These are phyloP conservation scores for Drepana falcataria DNA, from an alignment of 2,888 invertebrate genomes.

Conservation along the genomic window DNA sequence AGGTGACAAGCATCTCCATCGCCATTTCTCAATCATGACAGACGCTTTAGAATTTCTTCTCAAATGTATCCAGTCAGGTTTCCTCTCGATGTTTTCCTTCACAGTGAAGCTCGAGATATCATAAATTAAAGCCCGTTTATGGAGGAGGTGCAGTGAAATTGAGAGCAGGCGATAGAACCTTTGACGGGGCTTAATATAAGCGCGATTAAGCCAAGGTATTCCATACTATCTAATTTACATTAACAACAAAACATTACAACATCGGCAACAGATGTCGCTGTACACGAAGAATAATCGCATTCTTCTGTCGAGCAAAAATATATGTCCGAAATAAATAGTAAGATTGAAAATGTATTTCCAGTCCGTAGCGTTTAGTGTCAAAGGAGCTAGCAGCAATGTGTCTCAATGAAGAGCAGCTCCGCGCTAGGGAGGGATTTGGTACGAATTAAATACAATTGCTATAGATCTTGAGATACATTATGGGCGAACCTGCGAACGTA, in stretches of 20 bases:
- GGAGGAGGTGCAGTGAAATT: too few species aligned
- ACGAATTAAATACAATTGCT: constrained; percentile 35
- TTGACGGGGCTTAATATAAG: too few species aligned
- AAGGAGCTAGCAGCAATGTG: constrained; percentile 1
- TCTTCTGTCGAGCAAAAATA: not conserved
- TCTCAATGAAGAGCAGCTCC: constrained; percentile 20
- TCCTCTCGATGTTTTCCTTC: too few species aligned
- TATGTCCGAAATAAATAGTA: not conserved
- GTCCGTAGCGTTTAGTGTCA: constrained; percentile 1
- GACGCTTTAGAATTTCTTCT: too few species aligned
- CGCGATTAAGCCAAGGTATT: too few species aligned
- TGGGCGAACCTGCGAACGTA: constrained; percentile 26
- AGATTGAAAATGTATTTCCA: not conserved
- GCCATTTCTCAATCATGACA: too few species aligned
- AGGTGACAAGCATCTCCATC: too few species aligned
- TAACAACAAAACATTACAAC: not conserved
- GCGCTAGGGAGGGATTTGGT: constrained; percentile 21
- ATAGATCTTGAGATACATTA: constrained; percentile 31
- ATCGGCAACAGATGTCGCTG: not conserved
- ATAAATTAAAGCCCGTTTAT: too few species aligned
- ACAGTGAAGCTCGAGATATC: too few species aligned
- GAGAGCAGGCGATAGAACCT: too few species aligned
- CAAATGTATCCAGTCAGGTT: too few species aligned
- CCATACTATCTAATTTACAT: too few species aligned
- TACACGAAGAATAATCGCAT: not conserved